Evolutionary conservation across 2,797 vertebrate genomes (phyloP).

Genomic region (Ataeniobius toweri): DNA sequence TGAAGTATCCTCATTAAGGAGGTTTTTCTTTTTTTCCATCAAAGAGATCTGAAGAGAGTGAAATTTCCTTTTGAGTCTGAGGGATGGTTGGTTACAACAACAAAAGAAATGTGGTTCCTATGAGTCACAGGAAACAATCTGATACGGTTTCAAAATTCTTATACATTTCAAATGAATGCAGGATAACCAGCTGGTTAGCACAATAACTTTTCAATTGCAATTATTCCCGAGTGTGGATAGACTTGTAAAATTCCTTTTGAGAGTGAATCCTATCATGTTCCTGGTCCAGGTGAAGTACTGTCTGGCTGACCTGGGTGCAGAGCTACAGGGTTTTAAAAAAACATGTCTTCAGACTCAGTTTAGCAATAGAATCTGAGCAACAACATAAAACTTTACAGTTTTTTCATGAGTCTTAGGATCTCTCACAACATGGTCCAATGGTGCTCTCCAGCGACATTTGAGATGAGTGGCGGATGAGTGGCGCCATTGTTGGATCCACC

Average conservation of each 20-base stretch:
- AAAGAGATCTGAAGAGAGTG: conserved; percentile 44
- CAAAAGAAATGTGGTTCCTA: conserved; percentile 45
- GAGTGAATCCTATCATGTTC: conserved; percentile 22
- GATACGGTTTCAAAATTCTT: conserved; percentile 42
- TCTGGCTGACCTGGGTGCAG: conserved; percentile 9
- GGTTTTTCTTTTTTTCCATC: conserved; percentile 37
- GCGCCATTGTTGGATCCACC: conserved; percentile 94
- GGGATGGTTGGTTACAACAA: conserved; percentile 36
- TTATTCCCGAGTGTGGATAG: conserved; percentile 14
- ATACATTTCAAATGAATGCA: conserved; percentile 33
- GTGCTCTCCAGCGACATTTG: conserved; percentile 98
- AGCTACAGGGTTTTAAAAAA: conserved; percentile 22
- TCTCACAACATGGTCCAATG: conserved; percentile 94
- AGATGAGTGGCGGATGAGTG: conserved; percentile 96
- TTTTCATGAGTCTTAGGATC: conserved; percentile 84
- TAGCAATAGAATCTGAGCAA: conserved; percentile 31
- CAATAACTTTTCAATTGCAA: conserved; percentile 17
- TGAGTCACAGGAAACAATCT: conserved; percentile 38
- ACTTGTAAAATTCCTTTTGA: conserved; percentile 21
- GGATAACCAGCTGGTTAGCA: conserved; percentile 11
- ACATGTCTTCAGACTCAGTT: conserved; percentile 17
- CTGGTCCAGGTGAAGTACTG: conserved; percentile 18
- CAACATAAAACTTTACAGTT: conserved; percentile 21
- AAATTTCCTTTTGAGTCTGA: conserved; percentile 29
- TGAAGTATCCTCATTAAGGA: conserved; percentile 57